These are phyloP conservation scores for Argyra leucocephala DNA, from an alignment of 2,888 invertebrate genomes.

Conservation along the genomic window DNA sequence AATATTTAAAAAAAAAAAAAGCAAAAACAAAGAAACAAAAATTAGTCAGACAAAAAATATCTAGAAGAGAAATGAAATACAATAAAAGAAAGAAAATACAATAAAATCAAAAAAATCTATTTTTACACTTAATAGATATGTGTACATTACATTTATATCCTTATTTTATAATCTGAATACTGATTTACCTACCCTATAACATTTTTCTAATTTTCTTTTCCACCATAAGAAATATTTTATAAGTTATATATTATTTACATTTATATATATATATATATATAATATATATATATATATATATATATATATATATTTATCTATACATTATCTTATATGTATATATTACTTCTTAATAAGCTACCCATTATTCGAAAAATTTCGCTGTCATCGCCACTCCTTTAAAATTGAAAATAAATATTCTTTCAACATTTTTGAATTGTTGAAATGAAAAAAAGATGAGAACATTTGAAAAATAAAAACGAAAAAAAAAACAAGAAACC, in stretches of 20 bases:
- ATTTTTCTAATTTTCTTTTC: background rate
- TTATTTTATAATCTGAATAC: background rate
- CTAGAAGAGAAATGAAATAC: background rate
- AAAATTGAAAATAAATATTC: background rate
- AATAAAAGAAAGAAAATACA: background rate
- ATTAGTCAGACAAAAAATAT: no score
- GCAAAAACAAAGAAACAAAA: no score
- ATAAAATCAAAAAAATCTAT: background rate
- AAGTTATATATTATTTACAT: background rate
- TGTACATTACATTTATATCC: background rate
- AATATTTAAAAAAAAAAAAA: no score
- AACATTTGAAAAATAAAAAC: no score
- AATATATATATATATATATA: no score
- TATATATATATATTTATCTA: no score
- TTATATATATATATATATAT: no score
- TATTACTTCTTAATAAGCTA: background rate
- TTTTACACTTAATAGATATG: background rate
- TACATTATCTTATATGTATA: background rate
- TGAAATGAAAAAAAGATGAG: no score
- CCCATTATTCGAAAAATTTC: background rate
- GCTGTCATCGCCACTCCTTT: constrained; percentile 3
- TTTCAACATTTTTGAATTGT: no score
- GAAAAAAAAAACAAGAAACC: background rate
- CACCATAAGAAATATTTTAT: background rate
- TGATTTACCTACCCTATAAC: background rate